Conservation (phyloP, 2,113 vertebrate species). For the Tringa solitaria region DNA sequence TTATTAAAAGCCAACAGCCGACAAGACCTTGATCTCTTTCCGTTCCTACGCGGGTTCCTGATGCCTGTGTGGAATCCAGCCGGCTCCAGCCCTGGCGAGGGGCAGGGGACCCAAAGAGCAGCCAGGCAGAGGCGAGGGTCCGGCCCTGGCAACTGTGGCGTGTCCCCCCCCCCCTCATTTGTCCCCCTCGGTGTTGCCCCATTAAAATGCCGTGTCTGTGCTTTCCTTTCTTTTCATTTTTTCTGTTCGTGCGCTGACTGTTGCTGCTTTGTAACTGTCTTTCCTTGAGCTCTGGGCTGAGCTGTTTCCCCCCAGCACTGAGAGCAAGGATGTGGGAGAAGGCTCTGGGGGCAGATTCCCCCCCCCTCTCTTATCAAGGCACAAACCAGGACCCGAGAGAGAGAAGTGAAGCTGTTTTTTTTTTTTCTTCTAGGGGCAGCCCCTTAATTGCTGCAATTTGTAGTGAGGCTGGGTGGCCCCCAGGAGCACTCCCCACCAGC, state of each 20-base stretch:
- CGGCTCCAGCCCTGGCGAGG: background rate
- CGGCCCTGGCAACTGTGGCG: background rate
- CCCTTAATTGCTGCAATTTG: background rate
- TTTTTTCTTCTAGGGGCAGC: background rate
- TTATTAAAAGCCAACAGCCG: background rate
- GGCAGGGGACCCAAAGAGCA: background rate
- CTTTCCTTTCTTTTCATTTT: slow-evolving; percentile 39
- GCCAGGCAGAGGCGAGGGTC: background rate
- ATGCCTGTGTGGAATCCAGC: background rate
- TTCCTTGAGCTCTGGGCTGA: slow-evolving; percentile 16
- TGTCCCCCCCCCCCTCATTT: background rate
- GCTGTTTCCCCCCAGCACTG: background rate
- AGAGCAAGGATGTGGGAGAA: background rate
- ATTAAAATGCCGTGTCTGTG: slow-evolving; percentile 65
- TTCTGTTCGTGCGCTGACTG: background rate
- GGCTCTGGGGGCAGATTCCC: background rate
- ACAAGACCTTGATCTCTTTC: background rate
- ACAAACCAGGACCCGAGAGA: background rate
- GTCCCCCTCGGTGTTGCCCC: slow-evolving; percentile 40
- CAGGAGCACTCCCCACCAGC: fast-evolving
- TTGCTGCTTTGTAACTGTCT: background rate
- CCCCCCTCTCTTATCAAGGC: background rate
- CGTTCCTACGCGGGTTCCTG: background rate
- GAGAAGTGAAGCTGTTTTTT: background rate
- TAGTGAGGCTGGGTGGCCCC: background rate